These are phyloP conservation scores for Tragelaphus eurycerus DNA, from an alignment of 2,797 vertebrate species.

Conservation along the genomic window DNA sequence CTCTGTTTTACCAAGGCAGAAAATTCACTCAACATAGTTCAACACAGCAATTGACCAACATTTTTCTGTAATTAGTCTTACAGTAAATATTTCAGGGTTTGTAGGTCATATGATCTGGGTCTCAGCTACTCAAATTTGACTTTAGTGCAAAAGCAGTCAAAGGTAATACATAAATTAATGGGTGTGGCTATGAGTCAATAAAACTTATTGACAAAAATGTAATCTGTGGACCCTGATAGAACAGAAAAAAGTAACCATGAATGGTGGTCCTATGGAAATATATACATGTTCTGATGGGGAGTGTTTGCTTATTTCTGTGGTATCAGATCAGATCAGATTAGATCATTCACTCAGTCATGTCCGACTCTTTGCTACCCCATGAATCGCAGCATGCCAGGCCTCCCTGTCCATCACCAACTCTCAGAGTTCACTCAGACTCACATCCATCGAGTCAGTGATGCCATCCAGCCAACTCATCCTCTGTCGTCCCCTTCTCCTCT, in stretches of 20 bases:
- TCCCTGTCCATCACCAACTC: too few species aligned
- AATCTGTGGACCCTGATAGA: neutral
- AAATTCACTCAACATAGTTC: neutral
- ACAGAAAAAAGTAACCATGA: neutral
- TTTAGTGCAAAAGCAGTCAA: neutral
- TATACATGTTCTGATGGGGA: neutral
- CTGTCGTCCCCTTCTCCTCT: too few species aligned
- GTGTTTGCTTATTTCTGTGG: neutral
- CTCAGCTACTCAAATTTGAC: neutral
- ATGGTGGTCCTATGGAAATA: neutral
- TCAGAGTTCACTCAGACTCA: too few species aligned
- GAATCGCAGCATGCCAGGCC: too few species aligned
- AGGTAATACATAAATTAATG: neutral
- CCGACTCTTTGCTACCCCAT: too few species aligned
- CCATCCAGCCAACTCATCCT: too few species aligned
- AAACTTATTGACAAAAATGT: neutral
- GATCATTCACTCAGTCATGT: too few species aligned
- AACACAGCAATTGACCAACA: neutral
- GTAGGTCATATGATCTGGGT: neutral
- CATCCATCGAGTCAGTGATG: too few species aligned
- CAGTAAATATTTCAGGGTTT: neutral
- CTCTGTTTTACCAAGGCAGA: neutral
- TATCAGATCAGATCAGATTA: too few species aligned
- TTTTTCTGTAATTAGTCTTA: neutral
- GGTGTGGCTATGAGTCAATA: neutral